phyloP scores from a whole-genome alignment of 2,797 vertebrate genomes.

The Adelosebastes latens region DNA sequence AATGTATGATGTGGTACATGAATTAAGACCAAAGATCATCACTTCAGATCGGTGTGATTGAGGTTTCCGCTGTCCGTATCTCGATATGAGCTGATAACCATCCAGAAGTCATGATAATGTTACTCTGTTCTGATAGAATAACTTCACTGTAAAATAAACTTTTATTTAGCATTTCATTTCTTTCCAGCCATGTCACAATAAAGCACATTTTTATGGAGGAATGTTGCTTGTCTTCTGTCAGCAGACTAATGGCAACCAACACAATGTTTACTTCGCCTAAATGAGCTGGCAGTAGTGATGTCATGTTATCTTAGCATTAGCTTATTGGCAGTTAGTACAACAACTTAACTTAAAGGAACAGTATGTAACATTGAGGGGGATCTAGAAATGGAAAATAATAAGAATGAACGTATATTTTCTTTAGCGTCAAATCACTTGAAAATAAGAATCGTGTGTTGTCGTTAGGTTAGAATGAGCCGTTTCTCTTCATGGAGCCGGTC shows the following conservation, averaged over 20 bases:
- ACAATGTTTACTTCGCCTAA: neutral
- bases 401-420: too few relatives aligned
- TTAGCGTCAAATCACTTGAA: too few relatives aligned
- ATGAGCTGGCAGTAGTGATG: neutral
- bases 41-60: constrained; percentile 25
- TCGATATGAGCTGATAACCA: neutral
- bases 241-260: neutral
- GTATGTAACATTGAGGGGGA: too few relatives aligned
- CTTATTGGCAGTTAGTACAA: neutral
- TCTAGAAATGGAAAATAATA: too few relatives aligned
- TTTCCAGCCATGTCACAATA: constrained; percentile 77
- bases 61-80: constrained; percentile 11
- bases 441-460: too few relatives aligned
- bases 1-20: constrained; percentile 7
- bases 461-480: too few relatives aligned
- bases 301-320: neutral
- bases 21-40: constrained; percentile 64
- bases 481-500: too few relatives aligned
- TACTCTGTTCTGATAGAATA: constrained; percentile 40
- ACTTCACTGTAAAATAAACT: neutral
- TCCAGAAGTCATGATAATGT: constrained; percentile 33
- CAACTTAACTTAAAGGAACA: neutral
- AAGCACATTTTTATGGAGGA: constrained; percentile 81
- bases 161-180: constrained; percentile 59
- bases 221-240: constrained; percentile 44